Evolutionary conservation across 2,797 vertebrate genomes (phyloP).

Genomic region (Erithacus rubecula): DNA sequence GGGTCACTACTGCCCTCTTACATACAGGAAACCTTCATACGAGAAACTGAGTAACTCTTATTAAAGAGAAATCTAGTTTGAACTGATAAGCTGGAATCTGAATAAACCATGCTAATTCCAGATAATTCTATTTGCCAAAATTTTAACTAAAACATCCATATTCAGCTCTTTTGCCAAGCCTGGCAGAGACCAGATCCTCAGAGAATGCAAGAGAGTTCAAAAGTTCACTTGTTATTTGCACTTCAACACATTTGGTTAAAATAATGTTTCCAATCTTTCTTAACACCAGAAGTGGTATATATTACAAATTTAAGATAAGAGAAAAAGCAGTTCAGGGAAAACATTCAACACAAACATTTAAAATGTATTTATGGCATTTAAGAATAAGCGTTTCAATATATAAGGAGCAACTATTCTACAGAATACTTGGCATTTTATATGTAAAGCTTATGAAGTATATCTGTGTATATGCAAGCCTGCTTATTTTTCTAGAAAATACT

Average conservation of each 20-base stretch:
- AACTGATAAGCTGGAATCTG: background rate
- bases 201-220: conserved; percentile 33
- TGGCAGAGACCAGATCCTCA: background rate
- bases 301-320: background rate
- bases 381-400: background rate
- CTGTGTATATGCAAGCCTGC: background rate
- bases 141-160: background rate
- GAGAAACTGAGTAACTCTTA: background rate
- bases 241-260: conserved; percentile 43
- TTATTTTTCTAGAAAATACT: background rate
- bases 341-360: background rate
- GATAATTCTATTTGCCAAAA: conserved; percentile 12
- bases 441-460: background rate
- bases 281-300: background rate
- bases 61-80: background rate
- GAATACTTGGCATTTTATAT: background rate
- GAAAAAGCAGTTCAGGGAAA: background rate
- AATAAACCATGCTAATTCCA: background rate
- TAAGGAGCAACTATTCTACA: background rate
- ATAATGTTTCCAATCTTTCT: background rate
- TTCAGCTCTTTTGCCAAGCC: background rate
- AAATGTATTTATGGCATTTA: background rate
- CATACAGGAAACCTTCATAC: background rate
- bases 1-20: background rate
- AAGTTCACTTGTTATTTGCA: conserved; percentile 57